Percentiles rank a stretch among this genome's conserved stretches.
Conservation (phyloP, 2,888 invertebrate species). For the Euclidia mi region DNA sequence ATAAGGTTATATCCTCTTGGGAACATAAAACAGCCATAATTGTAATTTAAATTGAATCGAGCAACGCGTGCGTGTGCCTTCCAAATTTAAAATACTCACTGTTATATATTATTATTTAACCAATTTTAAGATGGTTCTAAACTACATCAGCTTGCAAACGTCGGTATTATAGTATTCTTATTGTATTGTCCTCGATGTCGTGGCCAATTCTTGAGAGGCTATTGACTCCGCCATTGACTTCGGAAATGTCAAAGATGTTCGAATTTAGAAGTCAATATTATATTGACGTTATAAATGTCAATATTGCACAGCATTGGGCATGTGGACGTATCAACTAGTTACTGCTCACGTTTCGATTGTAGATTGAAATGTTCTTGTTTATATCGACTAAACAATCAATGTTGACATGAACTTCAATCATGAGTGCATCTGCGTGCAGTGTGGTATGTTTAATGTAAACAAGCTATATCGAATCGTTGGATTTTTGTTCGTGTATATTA, state of each 20-base stretch:
- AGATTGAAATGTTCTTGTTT: conserved; percentile 6
- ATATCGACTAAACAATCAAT: conserved; percentile 23
- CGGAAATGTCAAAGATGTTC: conserved; percentile 8
- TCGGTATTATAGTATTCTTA: background rate
- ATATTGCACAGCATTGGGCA: conserved; percentile 1
- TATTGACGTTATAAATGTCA: background rate
- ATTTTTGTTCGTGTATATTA: background rate
- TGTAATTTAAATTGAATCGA: no score
- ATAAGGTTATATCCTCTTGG: no score
- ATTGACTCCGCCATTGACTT: conserved; percentile 32
- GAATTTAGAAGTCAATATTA: background rate
- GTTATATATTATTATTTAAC: no score
- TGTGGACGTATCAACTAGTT: conserved; percentile 1
- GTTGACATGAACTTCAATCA: conserved; percentile 61
- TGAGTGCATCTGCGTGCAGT: conserved; percentile 33
- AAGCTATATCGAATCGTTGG: conserved; percentile 6
- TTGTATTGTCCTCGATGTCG: conserved; percentile 2
- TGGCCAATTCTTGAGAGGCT: conserved; percentile 28
- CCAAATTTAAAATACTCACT: no score
- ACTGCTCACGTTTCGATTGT: background rate
- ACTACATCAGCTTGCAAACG: background rate
- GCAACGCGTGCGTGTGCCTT: no score
- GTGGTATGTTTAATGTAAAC: conserved; percentile 32
- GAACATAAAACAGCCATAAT: no score
- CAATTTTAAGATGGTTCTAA: conserved; percentile 3